Percentiles rank a stretch among this genome's conserved stretches.
phyloP scores from a whole-genome alignment of 2,888 invertebrate species.

The Cheilosia variabilis region DNA sequence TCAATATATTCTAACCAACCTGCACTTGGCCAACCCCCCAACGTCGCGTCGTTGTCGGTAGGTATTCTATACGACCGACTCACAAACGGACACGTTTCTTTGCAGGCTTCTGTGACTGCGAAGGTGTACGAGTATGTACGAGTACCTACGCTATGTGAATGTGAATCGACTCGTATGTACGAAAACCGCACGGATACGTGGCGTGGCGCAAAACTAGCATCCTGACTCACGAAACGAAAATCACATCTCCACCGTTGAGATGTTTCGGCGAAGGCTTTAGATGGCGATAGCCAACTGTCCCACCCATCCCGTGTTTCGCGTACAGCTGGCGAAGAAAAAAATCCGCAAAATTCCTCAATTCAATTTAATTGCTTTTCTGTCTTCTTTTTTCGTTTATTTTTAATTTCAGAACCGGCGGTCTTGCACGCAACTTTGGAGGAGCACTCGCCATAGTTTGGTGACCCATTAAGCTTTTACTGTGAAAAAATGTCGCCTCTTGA shows the following conservation, averaged over 20 bases:
- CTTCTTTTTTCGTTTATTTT: slow-evolving; percentile 5
- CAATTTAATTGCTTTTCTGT: slow-evolving; percentile 50
- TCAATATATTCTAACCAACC: slow-evolving; percentile 36
- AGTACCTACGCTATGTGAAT: neutral
- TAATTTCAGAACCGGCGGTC: slow-evolving; percentile 3
- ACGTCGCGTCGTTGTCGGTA: neutral
- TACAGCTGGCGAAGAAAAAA: slow-evolving; percentile 5
- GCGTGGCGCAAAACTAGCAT: slow-evolving; percentile 25
- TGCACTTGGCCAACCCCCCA: neutral
- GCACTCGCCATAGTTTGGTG: slow-evolving; percentile 27
- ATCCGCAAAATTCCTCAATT: slow-evolving; percentile 23
- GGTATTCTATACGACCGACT: neutral
- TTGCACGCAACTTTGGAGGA: slow-evolving; percentile 48
- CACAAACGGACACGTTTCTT: slow-evolving; percentile 18
- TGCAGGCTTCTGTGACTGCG: neutral
- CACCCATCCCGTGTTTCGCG: neutral
- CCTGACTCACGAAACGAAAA: slow-evolving; percentile 24
- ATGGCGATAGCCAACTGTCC: slow-evolving; percentile 27
- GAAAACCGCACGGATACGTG: slow-evolving; percentile 41
- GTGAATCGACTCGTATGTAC: slow-evolving; percentile 15
- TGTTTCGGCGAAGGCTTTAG: neutral
- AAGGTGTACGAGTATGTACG: no score
- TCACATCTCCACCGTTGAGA: slow-evolving; percentile 33
- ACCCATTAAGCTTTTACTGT: slow-evolving; percentile 44
- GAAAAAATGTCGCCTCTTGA: no score